phyloP scores from a whole-genome alignment of 2,797 vertebrate species.

The Falco biarmicus region DNA sequence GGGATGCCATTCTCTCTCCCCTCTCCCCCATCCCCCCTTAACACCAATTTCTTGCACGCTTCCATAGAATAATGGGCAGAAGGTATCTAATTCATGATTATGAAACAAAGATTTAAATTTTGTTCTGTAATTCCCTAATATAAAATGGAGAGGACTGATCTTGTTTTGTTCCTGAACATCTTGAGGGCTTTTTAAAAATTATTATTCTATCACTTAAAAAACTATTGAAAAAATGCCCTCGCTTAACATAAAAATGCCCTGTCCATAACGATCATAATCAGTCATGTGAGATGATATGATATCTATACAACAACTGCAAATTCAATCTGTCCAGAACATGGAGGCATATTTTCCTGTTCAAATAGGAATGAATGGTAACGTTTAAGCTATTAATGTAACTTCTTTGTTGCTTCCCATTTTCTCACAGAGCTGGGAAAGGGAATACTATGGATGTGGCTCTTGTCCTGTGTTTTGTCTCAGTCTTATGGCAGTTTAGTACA shows the following conservation, averaged over 20 bases:
- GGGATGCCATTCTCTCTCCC: not conserved
- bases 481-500: not conserved
- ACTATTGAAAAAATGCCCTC: not conserved
- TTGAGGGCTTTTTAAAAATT: not conserved
- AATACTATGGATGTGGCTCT: not conserved
- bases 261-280: not conserved
- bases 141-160: not conserved
- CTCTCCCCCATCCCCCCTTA: not conserved
- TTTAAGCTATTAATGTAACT: not conserved
- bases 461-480: not conserved
- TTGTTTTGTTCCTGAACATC: not conserved
- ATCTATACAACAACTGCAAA: not conserved
- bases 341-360: not conserved
- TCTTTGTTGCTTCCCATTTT: not conserved
- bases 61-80: not conserved
- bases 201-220: not conserved
- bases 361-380: not conserved
- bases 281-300: not conserved
- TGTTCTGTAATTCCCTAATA: not conserved
- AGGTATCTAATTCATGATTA: not conserved
- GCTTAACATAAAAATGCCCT: not conserved
- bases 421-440: not conserved
- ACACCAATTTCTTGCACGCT: not conserved
- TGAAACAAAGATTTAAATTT: not conserved
- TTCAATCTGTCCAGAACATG: not conserved